phyloP scores from a whole-genome alignment of 2,888 invertebrate genomes.

The Drepana falcataria region DNA sequence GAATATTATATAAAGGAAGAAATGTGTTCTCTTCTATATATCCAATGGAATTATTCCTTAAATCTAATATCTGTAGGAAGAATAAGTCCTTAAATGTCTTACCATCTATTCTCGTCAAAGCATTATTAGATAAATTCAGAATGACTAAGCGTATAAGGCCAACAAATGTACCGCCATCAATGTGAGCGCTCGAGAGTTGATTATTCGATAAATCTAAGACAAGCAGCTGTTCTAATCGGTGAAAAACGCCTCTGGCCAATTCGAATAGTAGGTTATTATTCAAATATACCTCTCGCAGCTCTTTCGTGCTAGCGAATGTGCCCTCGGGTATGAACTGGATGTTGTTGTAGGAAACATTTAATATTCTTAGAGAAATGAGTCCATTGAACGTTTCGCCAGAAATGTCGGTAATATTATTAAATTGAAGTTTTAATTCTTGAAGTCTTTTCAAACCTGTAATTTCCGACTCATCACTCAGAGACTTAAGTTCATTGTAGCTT shows the following conservation, averaged over 20 bases:
- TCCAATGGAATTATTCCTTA: slow-evolving; percentile 92
- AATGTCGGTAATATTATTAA: slow-evolving; percentile 89
- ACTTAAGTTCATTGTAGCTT: slow-evolving; percentile 87
- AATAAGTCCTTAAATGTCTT: slow-evolving; percentile 92
- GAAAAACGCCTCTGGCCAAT: slow-evolving; percentile 89
- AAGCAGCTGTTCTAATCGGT: slow-evolving; percentile 90
- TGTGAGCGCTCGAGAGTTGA: slow-evolving; percentile 89
- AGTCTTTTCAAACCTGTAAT: slow-evolving; percentile 86
- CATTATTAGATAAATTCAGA: slow-evolving; percentile 91
- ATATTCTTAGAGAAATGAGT: slow-evolving; percentile 85
- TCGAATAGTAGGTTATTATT: slow-evolving; percentile 92
- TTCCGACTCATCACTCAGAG: slow-evolving; percentile 85
- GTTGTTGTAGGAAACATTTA: slow-evolving; percentile 92
- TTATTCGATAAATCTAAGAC: slow-evolving; percentile 92
- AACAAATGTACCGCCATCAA: slow-evolving; percentile 91
- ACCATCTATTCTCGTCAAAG: slow-evolving; percentile 88
- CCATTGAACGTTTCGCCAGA: slow-evolving; percentile 89
- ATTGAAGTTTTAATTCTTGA: slow-evolving; percentile 87
- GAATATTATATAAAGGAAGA: slow-evolving; percentile 91
- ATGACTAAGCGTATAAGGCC: slow-evolving; percentile 92
- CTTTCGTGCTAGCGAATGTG: slow-evolving; percentile 88
- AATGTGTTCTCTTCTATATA: slow-evolving; percentile 93
- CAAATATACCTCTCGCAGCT: slow-evolving; percentile 89
- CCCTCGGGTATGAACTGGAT: slow-evolving; percentile 89
- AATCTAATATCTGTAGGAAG: slow-evolving; percentile 90